Evolutionary conservation across 2,888 invertebrate genomes (phyloP).

Genomic region (Silvanus unidentatus): DNA sequence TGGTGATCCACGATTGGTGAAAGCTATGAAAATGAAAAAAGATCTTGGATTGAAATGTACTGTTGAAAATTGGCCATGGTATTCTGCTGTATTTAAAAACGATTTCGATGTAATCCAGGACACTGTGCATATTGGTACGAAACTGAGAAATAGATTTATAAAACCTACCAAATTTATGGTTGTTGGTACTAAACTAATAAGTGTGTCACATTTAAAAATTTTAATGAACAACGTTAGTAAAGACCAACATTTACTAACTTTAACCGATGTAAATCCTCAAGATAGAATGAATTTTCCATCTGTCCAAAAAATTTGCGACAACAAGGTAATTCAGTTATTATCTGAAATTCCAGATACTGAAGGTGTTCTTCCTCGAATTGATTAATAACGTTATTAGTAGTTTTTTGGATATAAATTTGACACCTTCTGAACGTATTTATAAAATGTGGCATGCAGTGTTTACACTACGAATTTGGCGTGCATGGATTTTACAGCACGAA

Average conservation of each 20-base stretch:
- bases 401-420: slow-evolving; percentile 8
- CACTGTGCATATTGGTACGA: slow-evolving; percentile 26
- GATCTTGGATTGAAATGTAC: background rate
- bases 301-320: slow-evolving; percentile 21
- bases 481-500: slow-evolving; percentile 7
- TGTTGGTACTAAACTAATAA: slow-evolving; percentile 20
- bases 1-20: slow-evolving; percentile 12
- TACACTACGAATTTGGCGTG: slow-evolving; percentile 13
- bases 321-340: slow-evolving; percentile 9
- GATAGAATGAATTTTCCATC: slow-evolving; percentile 29
- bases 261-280: slow-evolving; percentile 12
- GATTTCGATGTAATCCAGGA: slow-evolving; percentile 20
- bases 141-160: slow-evolving; percentile 22
- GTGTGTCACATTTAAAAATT: slow-evolving; percentile 20
- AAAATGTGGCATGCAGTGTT: slow-evolving; percentile 13
- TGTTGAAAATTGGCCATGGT: slow-evolving; percentile 11
- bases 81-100: slow-evolving; percentile 12
- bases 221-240: slow-evolving; percentile 20
- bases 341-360: slow-evolving; percentile 6
- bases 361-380: slow-evolving; percentile 7
- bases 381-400: slow-evolving; percentile 5
- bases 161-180: slow-evolving; percentile 23
- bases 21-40: slow-evolving; percentile 11
- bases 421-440: slow-evolving; percentile 8
- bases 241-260: slow-evolving; percentile 23